Evolutionary conservation across 2,888 invertebrate genomes (phyloP).

Genomic region (Noctua janthe): DNA sequence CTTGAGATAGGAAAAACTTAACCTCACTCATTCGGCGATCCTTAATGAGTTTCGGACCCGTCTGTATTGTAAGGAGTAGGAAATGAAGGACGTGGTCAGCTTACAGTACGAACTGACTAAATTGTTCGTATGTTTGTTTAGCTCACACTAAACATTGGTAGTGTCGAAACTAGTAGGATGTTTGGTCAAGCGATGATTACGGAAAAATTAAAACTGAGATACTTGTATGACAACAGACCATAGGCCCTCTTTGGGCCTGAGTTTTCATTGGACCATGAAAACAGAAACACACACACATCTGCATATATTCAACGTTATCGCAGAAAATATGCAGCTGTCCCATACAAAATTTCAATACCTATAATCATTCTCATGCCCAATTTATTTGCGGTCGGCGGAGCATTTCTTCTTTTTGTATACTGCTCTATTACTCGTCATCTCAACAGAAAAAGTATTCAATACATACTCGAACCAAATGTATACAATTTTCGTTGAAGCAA

Average conservation of each 20-base stretch:
- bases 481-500: neutral
- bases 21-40: slow-evolving; percentile 33
- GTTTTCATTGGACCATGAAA: neutral
- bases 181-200: slow-evolving; percentile 2
- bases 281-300: too few relatives aligned
- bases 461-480: neutral
- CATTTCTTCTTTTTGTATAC: too few relatives aligned
- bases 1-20: slow-evolving; percentile 58
- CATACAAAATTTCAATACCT: neutral
- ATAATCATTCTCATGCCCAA: too few relatives aligned
- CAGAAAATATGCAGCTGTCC: neutral
- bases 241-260: too few relatives aligned
- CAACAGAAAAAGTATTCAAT: neutral
- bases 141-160: slow-evolving; percentile 4
- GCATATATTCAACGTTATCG: neutral
- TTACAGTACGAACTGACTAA: slow-evolving; percentile 35
- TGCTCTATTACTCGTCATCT: too few relatives aligned
- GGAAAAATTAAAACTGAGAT: neutral
- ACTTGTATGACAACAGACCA: neutral
- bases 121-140: slow-evolving; percentile 30
- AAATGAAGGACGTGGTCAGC: slow-evolving; percentile 65
- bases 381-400: too few relatives aligned
- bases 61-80: slow-evolving; percentile 57
- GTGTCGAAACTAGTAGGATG: slow-evolving; percentile 34
- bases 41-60: slow-evolving; percentile 62